Evolutionary conservation across 2,888 invertebrate species (phyloP).

Genomic region (Druceiella hillmani): DNA sequence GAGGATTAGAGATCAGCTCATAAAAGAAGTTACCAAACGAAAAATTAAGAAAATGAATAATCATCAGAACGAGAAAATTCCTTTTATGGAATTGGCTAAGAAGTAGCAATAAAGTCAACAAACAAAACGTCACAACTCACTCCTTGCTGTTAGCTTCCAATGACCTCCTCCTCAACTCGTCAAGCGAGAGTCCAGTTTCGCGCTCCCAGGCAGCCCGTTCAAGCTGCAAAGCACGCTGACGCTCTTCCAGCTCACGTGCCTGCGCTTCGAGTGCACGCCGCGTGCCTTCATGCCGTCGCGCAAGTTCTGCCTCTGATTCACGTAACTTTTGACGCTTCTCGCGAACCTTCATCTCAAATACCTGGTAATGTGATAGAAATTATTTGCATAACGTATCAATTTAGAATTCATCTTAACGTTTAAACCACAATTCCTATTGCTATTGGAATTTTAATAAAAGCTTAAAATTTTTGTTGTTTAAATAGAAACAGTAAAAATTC

Average conservation of each 20-base stretch:
- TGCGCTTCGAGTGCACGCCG: slow-evolving; percentile 77
- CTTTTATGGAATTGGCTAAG: too few relatives aligned
- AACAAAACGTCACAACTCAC: slow-evolving; percentile 49
- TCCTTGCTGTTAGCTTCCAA: slow-evolving; percentile 87
- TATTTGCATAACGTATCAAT: too few relatives aligned
- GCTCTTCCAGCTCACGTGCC: slow-evolving; percentile 87
- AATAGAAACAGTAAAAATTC: too few relatives aligned
- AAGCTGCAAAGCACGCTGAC: slow-evolving; percentile 74
- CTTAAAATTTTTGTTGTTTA: too few relatives aligned
- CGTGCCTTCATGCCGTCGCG: slow-evolving; percentile 80
- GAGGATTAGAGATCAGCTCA: too few relatives aligned
- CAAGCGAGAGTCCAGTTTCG: slow-evolving; percentile 80
- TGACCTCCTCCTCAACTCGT: slow-evolving; percentile 81
- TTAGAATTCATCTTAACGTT: too few relatives aligned
- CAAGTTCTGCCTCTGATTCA: slow-evolving; percentile 91
- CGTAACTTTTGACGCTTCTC: slow-evolving; percentile 95
- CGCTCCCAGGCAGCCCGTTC: slow-evolving; percentile 90
- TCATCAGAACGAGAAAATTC: too few relatives aligned
- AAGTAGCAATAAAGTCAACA: neutral
- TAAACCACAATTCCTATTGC: too few relatives aligned
- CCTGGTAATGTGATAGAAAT: too few relatives aligned
- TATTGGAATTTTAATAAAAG: too few relatives aligned
- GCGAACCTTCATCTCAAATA: slow-evolving; percentile 96
- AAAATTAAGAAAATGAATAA: too few relatives aligned
- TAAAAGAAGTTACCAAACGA: too few relatives aligned